Evolutionary conservation across 2,113 vertebrate species (phyloP).

Genomic region (Rhynchomys soricoides): DNA sequence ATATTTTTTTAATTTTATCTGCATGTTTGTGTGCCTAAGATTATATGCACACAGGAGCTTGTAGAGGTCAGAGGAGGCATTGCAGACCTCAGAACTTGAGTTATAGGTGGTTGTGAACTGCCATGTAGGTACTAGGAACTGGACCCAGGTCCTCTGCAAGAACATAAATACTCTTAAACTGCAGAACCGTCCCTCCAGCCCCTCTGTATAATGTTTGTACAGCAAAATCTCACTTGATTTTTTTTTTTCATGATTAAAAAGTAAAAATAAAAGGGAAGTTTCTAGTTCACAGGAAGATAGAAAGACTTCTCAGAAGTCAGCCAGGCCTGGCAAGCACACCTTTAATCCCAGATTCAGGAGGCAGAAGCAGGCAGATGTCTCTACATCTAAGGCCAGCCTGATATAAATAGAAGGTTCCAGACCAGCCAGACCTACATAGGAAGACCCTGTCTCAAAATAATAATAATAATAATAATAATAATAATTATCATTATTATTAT

Average conservation of each 20-base stretch:
- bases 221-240: constrained; percentile 13
- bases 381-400: background rate
- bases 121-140: background rate
- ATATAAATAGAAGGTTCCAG: background rate
- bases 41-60: background rate
- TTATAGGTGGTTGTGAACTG: background rate
- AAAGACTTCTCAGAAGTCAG: background rate
- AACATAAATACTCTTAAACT: background rate
- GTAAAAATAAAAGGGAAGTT: background rate
- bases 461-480: background rate
- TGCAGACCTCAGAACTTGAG: background rate
- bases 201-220: background rate
- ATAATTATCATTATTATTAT: no score
- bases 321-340: background rate
- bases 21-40: background rate
- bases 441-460: background rate
- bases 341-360: background rate
- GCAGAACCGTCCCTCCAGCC: background rate
- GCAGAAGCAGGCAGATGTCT: background rate
- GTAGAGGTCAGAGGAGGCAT: background rate
- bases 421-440: background rate
- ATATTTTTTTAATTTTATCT: background rate
- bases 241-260: constrained; percentile 36
- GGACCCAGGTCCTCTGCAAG: background rate
- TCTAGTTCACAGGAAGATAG: background rate